Base-by-base conservation (phyloP, 1,140 invertebrate genomes). In the Harpegnathos saltator region DNA sequence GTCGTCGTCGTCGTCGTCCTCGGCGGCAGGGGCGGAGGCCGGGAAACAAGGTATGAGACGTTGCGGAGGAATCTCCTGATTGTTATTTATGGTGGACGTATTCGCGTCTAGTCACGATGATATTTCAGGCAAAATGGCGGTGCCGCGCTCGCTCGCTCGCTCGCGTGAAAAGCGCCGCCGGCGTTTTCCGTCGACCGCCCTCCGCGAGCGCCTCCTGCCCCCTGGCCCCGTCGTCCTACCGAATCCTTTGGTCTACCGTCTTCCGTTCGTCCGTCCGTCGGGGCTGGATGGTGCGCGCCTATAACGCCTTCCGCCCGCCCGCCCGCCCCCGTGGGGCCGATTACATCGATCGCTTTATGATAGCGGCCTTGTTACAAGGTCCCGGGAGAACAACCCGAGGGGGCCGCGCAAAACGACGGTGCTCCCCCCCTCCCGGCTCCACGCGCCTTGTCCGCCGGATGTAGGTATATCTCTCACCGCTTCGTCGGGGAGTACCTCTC, bases 261-360 rank as follows among this genome's bases (percentile, higher is more conserved):
- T 11, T 44, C 48, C n/a, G 17, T 3, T 14, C 66, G 14, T 5
- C 54, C 74, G 15, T 71, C 56, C 62, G 38, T 68, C 26, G 22
- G 50, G n/a, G 75, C 29, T 78, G 52, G 73, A 12, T 26, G 38
- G 38, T 11, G 61, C 56, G 19, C 62, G 69, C n/a, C n/a, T n/a
- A n/a, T 82, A 59, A 61, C 61, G 48, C 58, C 71, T 62, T 33
- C 17, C 24, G 44, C 52, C n/a, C n/a, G n/a, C n/a, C 58, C 71
- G 59, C 26, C 17, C 24, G 44, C 22, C 78, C 89, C 80, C 73
- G 5, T 33, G 87, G 74, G 89, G 65, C 50, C 85, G 81, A 90
- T 90, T 88, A 88, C 83, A 89, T 90, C 85, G 89, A 90, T 90
- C 89, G 89, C 87, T 90, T 90, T 90, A 90, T 89, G 84, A 78